phyloP scores from a whole-genome alignment of 2,113 vertebrate species.

The Urocitellus parryii region DNA sequence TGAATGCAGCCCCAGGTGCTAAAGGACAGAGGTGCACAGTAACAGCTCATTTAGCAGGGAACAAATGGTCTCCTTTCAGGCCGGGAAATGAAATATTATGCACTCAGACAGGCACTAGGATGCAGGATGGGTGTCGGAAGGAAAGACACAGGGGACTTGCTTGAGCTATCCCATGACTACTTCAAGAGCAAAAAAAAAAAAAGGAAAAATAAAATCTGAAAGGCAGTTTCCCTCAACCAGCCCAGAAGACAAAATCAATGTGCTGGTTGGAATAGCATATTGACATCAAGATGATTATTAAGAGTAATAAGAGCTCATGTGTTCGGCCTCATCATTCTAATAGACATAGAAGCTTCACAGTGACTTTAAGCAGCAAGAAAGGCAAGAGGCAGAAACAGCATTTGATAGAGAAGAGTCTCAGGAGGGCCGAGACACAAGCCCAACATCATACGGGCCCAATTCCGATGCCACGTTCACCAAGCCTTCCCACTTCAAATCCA shows the following conservation, averaged over 20 bases:
- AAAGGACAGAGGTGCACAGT: background rate
- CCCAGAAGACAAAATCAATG: conserved; percentile 16
- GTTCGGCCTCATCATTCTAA: background rate
- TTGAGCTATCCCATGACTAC: background rate
- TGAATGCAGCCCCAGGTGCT: conserved; percentile 70
- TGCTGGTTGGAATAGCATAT: background rate
- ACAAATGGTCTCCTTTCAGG: conserved; percentile 73
- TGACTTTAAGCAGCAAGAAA: background rate
- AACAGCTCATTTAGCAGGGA: conserved; percentile 81
- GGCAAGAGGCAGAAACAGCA: background rate
- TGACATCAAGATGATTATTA: conserved; percentile 52
- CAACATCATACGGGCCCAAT: background rate
- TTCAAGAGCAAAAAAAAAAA: background rate
- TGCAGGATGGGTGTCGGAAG: accelerated
- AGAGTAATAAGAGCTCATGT: background rate
- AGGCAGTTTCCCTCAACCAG: conserved; percentile 10
- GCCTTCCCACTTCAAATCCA: background rate
- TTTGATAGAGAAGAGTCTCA: background rate
- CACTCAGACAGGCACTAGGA: background rate
- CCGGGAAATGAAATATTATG: conserved; percentile 43
- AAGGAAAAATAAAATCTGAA: accelerated
- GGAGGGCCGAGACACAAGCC: background rate
- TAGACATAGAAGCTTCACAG: background rate
- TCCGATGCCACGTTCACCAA: background rate
- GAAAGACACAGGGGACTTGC: background rate